Conservation (phyloP, 2,797 vertebrate genomes). For the Bovichtus variegatus region DNA sequence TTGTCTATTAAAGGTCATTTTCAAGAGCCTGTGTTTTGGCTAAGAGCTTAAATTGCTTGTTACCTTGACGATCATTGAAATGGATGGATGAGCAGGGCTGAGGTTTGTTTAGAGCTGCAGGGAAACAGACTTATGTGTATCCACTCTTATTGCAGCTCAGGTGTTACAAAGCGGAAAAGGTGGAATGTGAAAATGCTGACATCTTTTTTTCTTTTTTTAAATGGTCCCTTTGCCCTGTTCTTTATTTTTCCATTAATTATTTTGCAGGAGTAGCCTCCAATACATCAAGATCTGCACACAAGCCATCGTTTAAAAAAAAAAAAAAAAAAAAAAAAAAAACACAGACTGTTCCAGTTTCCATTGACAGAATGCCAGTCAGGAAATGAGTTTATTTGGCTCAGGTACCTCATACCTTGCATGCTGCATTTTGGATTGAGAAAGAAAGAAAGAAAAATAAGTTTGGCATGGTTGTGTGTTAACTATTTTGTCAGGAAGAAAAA, state of each 20-base stretch:
- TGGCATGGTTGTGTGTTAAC: background rate
- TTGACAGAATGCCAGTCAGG: slow-evolving; percentile 23
- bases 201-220: too few relatives aligned
- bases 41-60: slow-evolving; percentile 17
- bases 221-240: background rate
- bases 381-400: slow-evolving; percentile 36
- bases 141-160: background rate
- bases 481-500: slow-evolving; percentile 22
- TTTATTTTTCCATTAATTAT: too few relatives aligned
- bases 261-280: background rate
- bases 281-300: background rate
- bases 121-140: background rate
- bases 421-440: slow-evolving; percentile 14
- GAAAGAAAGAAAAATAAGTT: background rate
- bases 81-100: background rate
- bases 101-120: slow-evolving; percentile 5
- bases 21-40: background rate
- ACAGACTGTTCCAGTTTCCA: slow-evolving; percentile 42
- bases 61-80: background rate
- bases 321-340: slow-evolving; percentile 36
- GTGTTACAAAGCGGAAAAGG: background rate
- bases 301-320: slow-evolving; percentile 1
- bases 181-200: slow-evolving; percentile 3
- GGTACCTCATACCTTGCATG: slow-evolving; percentile 14
- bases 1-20: slow-evolving; percentile 27